Conservation (phyloP, 1,140 invertebrate genomes). For the Danaus plexippus region DNA sequence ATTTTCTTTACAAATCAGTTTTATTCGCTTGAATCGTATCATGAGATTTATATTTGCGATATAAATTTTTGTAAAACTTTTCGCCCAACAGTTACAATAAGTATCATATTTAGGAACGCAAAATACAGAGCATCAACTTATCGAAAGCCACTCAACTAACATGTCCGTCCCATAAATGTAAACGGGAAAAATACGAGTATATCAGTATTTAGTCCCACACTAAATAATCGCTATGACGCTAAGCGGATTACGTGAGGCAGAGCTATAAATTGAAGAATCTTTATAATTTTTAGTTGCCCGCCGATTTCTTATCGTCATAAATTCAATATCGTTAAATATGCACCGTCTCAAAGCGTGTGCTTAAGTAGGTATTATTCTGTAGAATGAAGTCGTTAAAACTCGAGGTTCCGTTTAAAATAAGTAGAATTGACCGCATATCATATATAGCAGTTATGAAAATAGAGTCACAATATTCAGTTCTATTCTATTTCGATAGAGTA, state of each 20-base stretch:
- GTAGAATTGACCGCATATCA: slow-evolving; percentile 18
- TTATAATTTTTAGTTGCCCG: slow-evolving; percentile 63
- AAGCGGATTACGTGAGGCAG: slow-evolving; percentile 49
- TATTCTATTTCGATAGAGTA: slow-evolving; percentile 4
- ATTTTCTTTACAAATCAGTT: slow-evolving; percentile 6
- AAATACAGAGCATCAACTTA: slow-evolving; percentile 9
- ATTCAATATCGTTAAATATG: slow-evolving; percentile 69
- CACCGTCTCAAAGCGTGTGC: slow-evolving; percentile 40
- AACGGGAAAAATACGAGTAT: slow-evolving; percentile 53
- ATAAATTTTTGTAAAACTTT: no score
- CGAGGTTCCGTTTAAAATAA: slow-evolving; percentile 23
- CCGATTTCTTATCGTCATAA: slow-evolving; percentile 61
- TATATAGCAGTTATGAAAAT: neutral
- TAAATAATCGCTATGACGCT: slow-evolving; percentile 63
- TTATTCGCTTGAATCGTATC: slow-evolving; percentile 1
- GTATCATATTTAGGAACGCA: no score
- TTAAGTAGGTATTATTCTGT: slow-evolving; percentile 58
- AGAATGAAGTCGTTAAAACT: slow-evolving; percentile 62
- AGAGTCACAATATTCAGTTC: slow-evolving; percentile 1
- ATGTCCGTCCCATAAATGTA: slow-evolving; percentile 33
- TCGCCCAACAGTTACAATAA: no score
- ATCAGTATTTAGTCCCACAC: slow-evolving; percentile 66
- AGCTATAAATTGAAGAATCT: slow-evolving; percentile 67
- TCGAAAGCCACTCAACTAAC: slow-evolving; percentile 10
- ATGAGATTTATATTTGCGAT: no score